phyloP scores from a whole-genome alignment of 37 sponge, comb jelly and placozoan species.

The Theonella swinhoei region DNA sequence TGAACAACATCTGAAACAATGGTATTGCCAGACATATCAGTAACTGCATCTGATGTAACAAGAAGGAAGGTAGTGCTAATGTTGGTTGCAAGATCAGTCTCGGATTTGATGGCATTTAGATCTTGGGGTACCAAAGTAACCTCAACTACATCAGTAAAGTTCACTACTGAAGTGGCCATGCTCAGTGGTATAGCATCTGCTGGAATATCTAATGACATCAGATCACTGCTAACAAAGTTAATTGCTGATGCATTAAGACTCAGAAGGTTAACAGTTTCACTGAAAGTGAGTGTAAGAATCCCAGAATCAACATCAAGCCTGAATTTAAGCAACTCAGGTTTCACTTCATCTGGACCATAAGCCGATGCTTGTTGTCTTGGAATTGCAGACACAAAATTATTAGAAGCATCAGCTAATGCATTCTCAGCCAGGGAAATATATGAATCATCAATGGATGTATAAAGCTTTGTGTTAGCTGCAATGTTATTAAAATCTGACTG shows the following conservation, averaged over 20 bases:
- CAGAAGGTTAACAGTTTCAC: constrained; percentile 76
- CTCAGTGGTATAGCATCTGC: constrained; percentile 52
- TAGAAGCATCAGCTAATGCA: constrained; percentile 62
- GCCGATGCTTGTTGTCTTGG: constrained; percentile 29
- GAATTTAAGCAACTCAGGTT: constrained; percentile 61
- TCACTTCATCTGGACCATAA: constrained; percentile 52
- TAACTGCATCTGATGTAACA: constrained; percentile 43
- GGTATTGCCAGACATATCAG: constrained; percentile 64
- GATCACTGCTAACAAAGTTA: constrained; percentile 52
- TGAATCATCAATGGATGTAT: constrained; percentile 31
- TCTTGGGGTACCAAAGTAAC: constrained; percentile 48
- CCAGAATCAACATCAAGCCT: constrained; percentile 69
- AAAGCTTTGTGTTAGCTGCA: constrained; percentile 47
- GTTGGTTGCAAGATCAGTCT: constrained; percentile 50
- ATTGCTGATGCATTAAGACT: constrained; percentile 64
- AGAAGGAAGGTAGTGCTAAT: constrained; percentile 65
- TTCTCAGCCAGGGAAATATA: constrained; percentile 38
- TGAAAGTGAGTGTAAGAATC: constrained; percentile 56
- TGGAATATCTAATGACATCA: constrained; percentile 10
- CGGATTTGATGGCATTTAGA: constrained; percentile 77
- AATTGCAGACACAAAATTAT: constrained; percentile 28
- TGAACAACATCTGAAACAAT: constrained; percentile 22
- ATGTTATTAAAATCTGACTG: constrained; percentile 69
- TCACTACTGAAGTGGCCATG: constrained; percentile 56
- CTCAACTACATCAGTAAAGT: constrained; percentile 36